A percentile compares a stretch with the other conserved stretches of the same genome.
These are phyloP conservation scores for Schizopygopsis pylzovi DNA, from an alignment of 2,797 vertebrate species.

Conservation along the genomic window DNA sequence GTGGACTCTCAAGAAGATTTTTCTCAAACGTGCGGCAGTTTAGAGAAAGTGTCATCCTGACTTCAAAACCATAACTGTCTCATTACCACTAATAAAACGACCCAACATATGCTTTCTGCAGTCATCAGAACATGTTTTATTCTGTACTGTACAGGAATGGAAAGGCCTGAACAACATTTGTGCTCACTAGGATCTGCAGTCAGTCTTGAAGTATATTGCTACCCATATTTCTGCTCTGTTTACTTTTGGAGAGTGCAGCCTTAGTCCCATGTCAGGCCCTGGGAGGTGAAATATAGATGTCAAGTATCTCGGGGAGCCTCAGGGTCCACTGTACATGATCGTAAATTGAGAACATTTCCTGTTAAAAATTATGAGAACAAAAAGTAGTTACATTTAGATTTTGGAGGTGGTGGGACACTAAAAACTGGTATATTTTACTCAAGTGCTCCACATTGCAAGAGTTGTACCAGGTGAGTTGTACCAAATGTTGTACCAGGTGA, in stretches of 20 bases:
- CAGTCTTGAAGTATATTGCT: conserved; percentile 32
- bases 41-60: conserved; percentile 8
- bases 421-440: neutral
- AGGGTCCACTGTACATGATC: neutral
- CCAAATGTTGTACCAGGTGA: neutral
- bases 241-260: conserved; percentile 59
- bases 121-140: neutral
- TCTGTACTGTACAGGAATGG: neutral
- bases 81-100: neutral
- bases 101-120: neutral
- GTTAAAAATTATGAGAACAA: neutral
- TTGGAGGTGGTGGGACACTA: neutral
- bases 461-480: neutral
- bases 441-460: neutral
- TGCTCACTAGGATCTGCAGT: conserved; percentile 2
- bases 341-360: neutral
- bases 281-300: conserved; percentile 4
- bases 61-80: neutral
- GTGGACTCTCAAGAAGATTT: neutral
- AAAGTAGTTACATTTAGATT: neutral
- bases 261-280: conserved; percentile 30
- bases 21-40: neutral
- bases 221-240: conserved; percentile 47
- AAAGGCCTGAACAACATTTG: conserved; percentile 7
- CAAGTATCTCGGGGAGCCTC: conserved; percentile 3